Conservation (phyloP, 2,113 vertebrate species). For the Cebidichthys violaceus region DNA sequence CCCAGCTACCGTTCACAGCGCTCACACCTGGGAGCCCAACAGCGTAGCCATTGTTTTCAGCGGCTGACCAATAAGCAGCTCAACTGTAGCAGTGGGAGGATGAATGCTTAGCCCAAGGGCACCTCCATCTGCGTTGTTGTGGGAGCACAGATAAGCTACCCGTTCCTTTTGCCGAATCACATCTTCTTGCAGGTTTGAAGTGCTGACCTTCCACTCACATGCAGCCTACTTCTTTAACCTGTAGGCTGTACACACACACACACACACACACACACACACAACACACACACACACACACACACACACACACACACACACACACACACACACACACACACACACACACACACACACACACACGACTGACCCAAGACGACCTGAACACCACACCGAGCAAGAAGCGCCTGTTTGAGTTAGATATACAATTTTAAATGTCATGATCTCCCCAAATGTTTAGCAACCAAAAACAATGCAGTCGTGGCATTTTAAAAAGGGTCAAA, state of each 20-base stretch:
- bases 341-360: too few species aligned
- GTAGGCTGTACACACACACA: background rate
- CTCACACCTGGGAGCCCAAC: slow-evolving; percentile 29
- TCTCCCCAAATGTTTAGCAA: background rate
- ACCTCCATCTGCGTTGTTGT: slow-evolving; percentile 42
- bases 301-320: too few species aligned
- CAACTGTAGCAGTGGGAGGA: slow-evolving; percentile 57
- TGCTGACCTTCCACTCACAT: slow-evolving; percentile 3
- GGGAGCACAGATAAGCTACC: slow-evolving; percentile 19
- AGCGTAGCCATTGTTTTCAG: slow-evolving; percentile 46
- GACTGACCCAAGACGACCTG: background rate
- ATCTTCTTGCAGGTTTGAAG: slow-evolving; percentile 30
- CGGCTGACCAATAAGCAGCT: slow-evolving; percentile 61
- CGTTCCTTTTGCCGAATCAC: slow-evolving; percentile 43
- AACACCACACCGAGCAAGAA: background rate
- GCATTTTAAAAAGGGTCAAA: background rate
- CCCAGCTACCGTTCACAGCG: slow-evolving; percentile 1
- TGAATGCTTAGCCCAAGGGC: slow-evolving; percentile 65
- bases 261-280: background rate
- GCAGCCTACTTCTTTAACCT: slow-evolving; percentile 12
- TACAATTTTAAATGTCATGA: slow-evolving; percentile 15
- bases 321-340: too few species aligned
- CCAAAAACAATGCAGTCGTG: background rate
- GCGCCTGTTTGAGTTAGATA: background rate
- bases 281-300: too few species aligned